Percentiles rank a stretch among this genome's conserved stretches.
Conservation (phyloP, 1,140 invertebrate species). For the Drosophila triauraria region DNA sequence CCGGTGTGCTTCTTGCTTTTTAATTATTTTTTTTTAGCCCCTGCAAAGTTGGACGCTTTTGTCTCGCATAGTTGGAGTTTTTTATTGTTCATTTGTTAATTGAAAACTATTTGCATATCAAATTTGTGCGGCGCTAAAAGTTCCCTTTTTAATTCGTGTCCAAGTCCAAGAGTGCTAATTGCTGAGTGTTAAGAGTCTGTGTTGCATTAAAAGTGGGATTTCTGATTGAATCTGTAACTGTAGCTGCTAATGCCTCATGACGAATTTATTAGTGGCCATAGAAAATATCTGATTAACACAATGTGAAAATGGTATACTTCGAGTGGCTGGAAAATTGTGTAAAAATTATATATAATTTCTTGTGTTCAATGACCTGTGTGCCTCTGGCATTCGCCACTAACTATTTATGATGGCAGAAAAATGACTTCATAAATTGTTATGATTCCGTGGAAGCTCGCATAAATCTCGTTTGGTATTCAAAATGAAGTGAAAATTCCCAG, state of each 20-base stretch:
- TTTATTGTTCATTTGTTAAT: constrained; percentile 69
- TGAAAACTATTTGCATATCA: constrained; percentile 72
- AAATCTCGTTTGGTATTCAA: constrained; percentile 5
- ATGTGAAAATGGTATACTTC: constrained; percentile 19
- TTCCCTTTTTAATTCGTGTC: constrained; percentile 65
- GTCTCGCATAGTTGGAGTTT: constrained; percentile 46
- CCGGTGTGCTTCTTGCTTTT: constrained; percentile 42
- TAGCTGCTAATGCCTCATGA: constrained; percentile 58
- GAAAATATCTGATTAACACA: constrained; percentile 63
- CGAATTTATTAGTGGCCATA: constrained; percentile 76
- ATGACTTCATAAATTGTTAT: neutral
- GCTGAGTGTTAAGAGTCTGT: constrained; percentile 13
- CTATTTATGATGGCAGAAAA: constrained; percentile 5
- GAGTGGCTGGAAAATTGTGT: neutral
- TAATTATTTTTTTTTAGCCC: constrained; percentile 65
- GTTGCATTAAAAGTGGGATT: constrained; percentile 28
- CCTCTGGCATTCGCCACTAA: neutral
- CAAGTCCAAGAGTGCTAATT: constrained; percentile 53
- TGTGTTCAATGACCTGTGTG: constrained; percentile 1
- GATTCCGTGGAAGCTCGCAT: constrained; percentile 13
- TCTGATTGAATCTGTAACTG: constrained; percentile 1
- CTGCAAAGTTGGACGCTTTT: constrained; percentile 46
- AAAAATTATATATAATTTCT: neutral
- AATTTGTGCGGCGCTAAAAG: constrained; percentile 45
- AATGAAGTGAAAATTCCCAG: constrained; percentile 6